These are phyloP conservation scores for Speoplatyrhinus poulsoni DNA, from an alignment of 2,113 vertebrate genomes.

Conservation along the genomic window DNA sequence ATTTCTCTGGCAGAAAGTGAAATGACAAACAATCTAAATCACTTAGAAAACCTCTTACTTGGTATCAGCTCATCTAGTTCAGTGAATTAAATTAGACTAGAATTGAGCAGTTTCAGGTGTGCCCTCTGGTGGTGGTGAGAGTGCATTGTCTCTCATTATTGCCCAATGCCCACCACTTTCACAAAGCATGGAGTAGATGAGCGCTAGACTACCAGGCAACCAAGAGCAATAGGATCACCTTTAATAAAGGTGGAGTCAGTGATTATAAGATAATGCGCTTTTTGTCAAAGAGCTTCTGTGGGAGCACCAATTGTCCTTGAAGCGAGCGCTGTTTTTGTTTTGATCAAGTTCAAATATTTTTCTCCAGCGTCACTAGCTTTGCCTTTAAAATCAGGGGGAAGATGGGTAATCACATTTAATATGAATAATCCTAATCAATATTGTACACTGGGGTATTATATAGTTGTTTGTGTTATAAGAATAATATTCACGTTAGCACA, in stretches of 20 bases:
- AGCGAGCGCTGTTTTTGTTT: no score
- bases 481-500: no score
- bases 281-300: no score
- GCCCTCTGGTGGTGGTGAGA: constrained; percentile 1
- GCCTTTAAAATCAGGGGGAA: constrained; percentile 1
- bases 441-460: not conserved
- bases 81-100: not conserved
- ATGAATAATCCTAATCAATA: constrained; percentile 1
- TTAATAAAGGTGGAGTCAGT: no score
- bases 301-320: no score
- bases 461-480: not conserved
- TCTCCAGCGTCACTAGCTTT: no score
- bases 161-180: constrained; percentile 3
- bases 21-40: no score
- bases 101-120: not conserved
- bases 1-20: no score
- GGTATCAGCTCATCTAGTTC: no score
- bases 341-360: no score
- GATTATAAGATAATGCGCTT: no score
- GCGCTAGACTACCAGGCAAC: not conserved
- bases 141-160: not conserved
- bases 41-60: no score
- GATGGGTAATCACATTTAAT: not conserved
- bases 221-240: not conserved
- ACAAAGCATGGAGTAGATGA: constrained; percentile 19